Percentiles rank a stretch among this genome's conserved stretches.
Conservation (phyloP, 2,113 vertebrate species). For the Corvus hawaiiensis region DNA sequence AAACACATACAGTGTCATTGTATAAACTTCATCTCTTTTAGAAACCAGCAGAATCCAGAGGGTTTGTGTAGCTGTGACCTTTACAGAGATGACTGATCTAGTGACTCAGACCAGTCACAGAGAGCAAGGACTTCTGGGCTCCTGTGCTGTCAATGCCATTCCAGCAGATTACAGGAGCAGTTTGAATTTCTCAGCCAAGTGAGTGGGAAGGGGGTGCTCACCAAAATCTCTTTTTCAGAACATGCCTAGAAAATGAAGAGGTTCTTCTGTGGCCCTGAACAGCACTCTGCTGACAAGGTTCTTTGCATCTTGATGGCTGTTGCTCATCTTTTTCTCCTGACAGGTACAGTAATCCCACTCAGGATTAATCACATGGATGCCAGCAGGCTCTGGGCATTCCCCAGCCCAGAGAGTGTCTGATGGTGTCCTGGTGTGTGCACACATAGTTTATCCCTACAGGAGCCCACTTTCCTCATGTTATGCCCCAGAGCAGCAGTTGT, state of each 20-base stretch:
- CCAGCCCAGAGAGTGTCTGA: neutral
- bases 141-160: neutral
- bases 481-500: neutral
- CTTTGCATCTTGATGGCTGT: neutral
- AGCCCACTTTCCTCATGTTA: neutral
- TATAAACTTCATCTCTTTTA: neutral
- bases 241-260: slow-evolving; percentile 15
- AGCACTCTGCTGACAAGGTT: neutral
- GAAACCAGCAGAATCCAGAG: neutral
- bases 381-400: neutral
- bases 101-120: neutral
- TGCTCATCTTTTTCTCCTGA: neutral
- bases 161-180: neutral
- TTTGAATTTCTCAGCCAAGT: neutral
- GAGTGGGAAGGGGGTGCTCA: neutral
- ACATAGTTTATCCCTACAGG: neutral
- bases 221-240: slow-evolving; percentile 3
- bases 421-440: neutral
- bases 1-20: neutral
- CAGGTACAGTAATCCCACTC: neutral
- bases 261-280: neutral
- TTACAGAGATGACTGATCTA: neutral
- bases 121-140: neutral
- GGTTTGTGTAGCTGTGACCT: neutral
- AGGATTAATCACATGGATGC: neutral